A percentile compares a stretch with the other conserved stretches of the same genome.
These are phyloP conservation scores for Megaustenia siamemsis DNA, from an alignment of 2,888 invertebrate species.

Conservation along the genomic window DNA sequence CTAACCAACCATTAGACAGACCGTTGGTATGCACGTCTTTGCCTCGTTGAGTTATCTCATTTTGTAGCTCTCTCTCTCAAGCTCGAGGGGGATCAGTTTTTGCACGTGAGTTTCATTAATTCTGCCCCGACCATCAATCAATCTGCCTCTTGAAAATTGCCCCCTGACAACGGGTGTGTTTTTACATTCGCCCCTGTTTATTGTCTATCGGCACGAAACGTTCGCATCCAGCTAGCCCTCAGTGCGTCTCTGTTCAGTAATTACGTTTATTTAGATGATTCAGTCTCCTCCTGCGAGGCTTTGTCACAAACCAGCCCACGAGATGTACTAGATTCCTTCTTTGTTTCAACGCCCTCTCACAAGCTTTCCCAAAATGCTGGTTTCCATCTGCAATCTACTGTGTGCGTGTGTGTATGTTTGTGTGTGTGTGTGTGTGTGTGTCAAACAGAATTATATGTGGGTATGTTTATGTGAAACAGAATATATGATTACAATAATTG, in stretches of 20 bases:
- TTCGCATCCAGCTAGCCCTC: neutral
- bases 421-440: too few relatives aligned
- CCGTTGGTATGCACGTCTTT: conserved; percentile 14
- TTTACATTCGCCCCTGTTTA: conserved; percentile 34
- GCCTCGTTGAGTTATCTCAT: conserved; percentile 35
- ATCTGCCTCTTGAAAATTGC: conserved; percentile 30
- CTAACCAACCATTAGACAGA: neutral
- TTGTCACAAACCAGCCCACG: neutral
- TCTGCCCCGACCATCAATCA: conserved; percentile 32
- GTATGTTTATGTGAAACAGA: too few relatives aligned
- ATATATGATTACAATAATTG: too few relatives aligned
- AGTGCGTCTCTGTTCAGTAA: conserved; percentile 2
- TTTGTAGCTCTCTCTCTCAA: conserved; percentile 14
- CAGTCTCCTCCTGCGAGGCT: conserved; percentile 6
- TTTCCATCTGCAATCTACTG: too few relatives aligned
- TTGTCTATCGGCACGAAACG: conserved; percentile 34
- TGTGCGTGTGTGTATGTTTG: too few relatives aligned
- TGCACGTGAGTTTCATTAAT: conserved; percentile 44
- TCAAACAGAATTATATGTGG: too few relatives aligned
- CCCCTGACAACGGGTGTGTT: conserved; percentile 44
- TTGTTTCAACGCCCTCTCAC: too few relatives aligned
- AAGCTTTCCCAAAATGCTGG: too few relatives aligned
- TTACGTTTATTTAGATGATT: conserved; percentile 37
- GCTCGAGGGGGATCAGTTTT: conserved; percentile 27
- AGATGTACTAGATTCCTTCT: neutral